These are phyloP conservation scores for Sminthurinus aureus DNA, from an alignment of 2,888 invertebrate genomes.

Conservation along the genomic window DNA sequence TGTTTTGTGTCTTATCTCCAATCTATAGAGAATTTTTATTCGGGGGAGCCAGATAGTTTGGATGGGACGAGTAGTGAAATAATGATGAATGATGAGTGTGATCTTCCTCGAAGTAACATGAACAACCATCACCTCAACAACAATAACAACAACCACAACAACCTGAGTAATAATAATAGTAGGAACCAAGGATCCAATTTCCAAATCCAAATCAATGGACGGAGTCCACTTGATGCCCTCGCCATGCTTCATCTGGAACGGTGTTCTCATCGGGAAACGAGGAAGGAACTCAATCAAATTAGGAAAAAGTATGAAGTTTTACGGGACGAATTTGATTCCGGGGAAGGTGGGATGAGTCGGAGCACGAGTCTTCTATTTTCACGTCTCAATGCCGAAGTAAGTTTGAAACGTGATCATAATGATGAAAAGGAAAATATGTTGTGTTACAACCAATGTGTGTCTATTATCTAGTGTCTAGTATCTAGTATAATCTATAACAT, in stretches of 20 bases:
- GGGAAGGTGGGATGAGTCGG: constrained; percentile 58
- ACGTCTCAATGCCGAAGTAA: constrained; percentile 56
- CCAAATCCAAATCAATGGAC: constrained; percentile 52
- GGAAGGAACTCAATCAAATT: constrained; percentile 60
- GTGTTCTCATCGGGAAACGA: constrained; percentile 61
- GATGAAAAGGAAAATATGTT: too few species aligned
- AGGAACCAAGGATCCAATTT: constrained; percentile 47
- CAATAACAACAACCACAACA: constrained; percentile 37
- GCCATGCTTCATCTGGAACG: constrained; percentile 61
- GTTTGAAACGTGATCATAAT: not conserved
- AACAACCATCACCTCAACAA: constrained; percentile 42
- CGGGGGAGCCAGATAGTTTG: constrained; percentile 61
- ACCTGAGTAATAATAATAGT: constrained; percentile 1
- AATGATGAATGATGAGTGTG: constrained; percentile 57
- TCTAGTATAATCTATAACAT: too few species aligned
- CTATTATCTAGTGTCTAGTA: too few species aligned
- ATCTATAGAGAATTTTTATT: constrained; percentile 58
- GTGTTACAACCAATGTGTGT: too few species aligned
- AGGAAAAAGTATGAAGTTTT: constrained; percentile 60
- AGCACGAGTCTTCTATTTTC: constrained; percentile 57
- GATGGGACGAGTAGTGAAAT: constrained; percentile 61
- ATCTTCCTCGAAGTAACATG: not conserved
- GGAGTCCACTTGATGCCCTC: constrained; percentile 60
- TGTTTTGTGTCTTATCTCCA: not conserved
- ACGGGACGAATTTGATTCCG: constrained; percentile 60